These are phyloP conservation scores for Meiosimyza decipiens DNA, from an alignment of 2,888 invertebrate genomes.

Conservation along the genomic window DNA sequence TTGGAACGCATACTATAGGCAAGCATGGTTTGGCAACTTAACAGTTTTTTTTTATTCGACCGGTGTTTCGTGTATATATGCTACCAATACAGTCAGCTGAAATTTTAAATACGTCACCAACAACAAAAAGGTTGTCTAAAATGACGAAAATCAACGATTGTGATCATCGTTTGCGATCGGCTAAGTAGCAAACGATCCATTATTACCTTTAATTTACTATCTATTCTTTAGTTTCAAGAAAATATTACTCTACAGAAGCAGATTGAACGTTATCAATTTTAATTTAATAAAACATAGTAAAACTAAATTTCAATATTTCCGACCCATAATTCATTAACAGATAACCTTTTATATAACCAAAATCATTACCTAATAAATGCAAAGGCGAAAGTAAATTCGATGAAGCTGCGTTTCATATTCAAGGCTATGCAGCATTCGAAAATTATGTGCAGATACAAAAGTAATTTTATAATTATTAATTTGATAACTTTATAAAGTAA, in stretches of 20 bases:
- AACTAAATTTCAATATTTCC: too few relatives aligned
- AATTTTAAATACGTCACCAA: slow-evolving; percentile 36
- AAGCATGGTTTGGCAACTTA: background rate
- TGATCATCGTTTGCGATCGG: slow-evolving; percentile 9
- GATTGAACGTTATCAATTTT: background rate
- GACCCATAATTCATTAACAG: too few relatives aligned
- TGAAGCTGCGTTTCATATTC: too few relatives aligned
- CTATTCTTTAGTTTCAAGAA: background rate
- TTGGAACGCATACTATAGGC: background rate
- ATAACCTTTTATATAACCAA: too few relatives aligned
- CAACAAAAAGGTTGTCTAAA: background rate
- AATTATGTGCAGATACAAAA: too few relatives aligned
- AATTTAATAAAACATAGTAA: too few relatives aligned
- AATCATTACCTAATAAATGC: background rate
- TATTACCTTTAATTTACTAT: background rate
- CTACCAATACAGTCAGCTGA: background rate
- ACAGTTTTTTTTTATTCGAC: background rate
- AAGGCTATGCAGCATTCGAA: background rate
- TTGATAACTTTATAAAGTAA: too few relatives aligned
- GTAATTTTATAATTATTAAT: too few relatives aligned
- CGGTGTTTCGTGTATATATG: background rate
- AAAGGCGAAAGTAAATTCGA: slow-evolving; percentile 9
- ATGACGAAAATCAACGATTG: background rate
- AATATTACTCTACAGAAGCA: background rate
- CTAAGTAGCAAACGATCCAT: background rate